Percentiles rank a stretch among this genome's conserved stretches.
These are phyloP conservation scores for Eilema depressum DNA, from an alignment of 2,888 invertebrate species.

Conservation along the genomic window DNA sequence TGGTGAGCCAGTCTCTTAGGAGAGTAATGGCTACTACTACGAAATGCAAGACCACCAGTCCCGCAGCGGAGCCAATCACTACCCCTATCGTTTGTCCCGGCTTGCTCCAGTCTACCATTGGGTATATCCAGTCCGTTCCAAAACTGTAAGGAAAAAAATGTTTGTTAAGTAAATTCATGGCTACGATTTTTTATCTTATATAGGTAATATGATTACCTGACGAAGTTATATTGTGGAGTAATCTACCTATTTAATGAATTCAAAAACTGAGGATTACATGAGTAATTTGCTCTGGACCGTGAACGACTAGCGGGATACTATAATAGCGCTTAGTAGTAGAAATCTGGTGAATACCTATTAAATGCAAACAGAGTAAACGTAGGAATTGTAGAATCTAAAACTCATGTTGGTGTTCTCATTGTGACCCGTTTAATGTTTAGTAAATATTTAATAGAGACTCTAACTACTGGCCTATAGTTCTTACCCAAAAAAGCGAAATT, in stretches of 20 bases:
- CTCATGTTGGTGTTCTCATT: too few relatives aligned
- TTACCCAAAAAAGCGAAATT: too few relatives aligned
- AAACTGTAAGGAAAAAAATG: slow-evolving; percentile 6
- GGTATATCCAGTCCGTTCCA: slow-evolving; percentile 13
- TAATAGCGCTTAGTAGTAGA: too few relatives aligned
- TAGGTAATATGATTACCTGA: too few relatives aligned
- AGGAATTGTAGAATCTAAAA: too few relatives aligned
- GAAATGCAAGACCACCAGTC: slow-evolving; percentile 86
- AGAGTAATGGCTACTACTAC: slow-evolving; percentile 81
- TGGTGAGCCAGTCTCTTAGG: neutral
- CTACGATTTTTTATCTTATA: too few relatives aligned
- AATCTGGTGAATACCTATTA: too few relatives aligned
- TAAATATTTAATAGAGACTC: too few relatives aligned
- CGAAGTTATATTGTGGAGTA: neutral
- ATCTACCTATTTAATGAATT: neutral
- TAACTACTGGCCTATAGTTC: too few relatives aligned
- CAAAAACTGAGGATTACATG: neutral
- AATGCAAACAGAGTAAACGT: too few relatives aligned
- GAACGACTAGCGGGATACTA: too few relatives aligned
- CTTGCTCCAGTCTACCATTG: slow-evolving; percentile 88
- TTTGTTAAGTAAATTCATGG: neutral
- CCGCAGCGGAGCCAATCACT: slow-evolving; percentile 85
- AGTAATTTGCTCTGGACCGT: neutral
- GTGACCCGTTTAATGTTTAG: too few relatives aligned
- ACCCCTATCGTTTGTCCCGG: slow-evolving; percentile 85